A percentile compares a stretch with the other conserved stretches of the same genome.
These are phyloP conservation scores for Asbolus verrucosus DNA, from an alignment of 1,140 invertebrate genomes.

Conservation along the genomic window DNA sequence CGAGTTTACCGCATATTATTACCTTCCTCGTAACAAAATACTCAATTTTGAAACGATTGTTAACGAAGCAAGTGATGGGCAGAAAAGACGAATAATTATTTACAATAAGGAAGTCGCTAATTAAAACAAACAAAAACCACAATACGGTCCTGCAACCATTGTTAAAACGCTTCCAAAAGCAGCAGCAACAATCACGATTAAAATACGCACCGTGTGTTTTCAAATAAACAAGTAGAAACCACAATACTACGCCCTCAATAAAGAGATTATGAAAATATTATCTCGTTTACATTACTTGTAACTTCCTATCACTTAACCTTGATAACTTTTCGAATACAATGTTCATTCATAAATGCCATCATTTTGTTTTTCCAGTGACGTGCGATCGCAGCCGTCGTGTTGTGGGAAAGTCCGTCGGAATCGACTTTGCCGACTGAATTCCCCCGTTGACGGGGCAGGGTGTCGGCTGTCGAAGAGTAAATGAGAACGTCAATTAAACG, in stretches of 20 bases:
- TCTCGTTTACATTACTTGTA: conserved; percentile 28
- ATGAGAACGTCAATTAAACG: neutral
- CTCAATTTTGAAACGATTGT: neutral
- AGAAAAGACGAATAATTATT: neutral
- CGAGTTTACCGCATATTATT: conserved; percentile 22
- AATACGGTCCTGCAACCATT: no score
- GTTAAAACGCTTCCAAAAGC: neutral
- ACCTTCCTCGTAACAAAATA: conserved; percentile 1
- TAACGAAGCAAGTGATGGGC: neutral
- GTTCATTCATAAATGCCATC: conserved; percentile 33
- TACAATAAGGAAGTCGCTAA: neutral
- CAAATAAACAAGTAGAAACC: conserved; percentile 19
- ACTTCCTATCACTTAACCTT: conserved; percentile 39
- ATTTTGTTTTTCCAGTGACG: conserved; percentile 11
- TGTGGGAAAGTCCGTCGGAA: neutral
- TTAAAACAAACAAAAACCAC: neutral
- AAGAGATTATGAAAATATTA: conserved; percentile 23
- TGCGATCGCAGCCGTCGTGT: conserved; percentile 2
- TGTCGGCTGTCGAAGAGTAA: neutral
- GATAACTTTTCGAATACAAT: conserved; percentile 37
- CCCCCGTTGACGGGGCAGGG: neutral
- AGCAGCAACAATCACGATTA: conserved; percentile 8
- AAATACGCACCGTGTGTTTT: conserved; percentile 27
- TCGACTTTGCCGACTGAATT: neutral
- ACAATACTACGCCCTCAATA: conserved; percentile 20